These are phyloP conservation scores for Stegana nigrithorax DNA, from an alignment of 2,888 invertebrate genomes.

Conservation along the genomic window DNA sequence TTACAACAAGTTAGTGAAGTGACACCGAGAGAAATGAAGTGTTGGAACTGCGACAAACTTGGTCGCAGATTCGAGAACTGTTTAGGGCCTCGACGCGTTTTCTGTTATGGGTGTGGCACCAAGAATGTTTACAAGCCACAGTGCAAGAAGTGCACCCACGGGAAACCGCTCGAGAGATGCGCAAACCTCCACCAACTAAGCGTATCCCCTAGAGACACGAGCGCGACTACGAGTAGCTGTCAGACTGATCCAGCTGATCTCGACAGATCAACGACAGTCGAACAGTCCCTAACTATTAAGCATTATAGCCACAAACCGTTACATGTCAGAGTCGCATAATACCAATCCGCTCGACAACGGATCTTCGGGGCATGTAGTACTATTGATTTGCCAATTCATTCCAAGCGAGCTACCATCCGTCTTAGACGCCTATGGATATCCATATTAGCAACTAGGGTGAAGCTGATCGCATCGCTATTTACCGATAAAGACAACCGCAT, in stretches of 20 bases:
- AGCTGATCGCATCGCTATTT: no score
- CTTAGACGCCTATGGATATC: no score
- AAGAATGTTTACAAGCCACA: no score
- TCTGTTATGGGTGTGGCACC: no score
- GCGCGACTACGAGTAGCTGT: background rate
- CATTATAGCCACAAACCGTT: background rate
- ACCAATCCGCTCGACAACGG: background rate
- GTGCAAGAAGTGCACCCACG: background rate
- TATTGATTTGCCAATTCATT: background rate
- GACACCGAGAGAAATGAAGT: no score
- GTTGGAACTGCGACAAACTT: no score
- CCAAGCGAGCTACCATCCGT: background rate
- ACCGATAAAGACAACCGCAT: no score
- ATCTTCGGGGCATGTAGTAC: background rate
- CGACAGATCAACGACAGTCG: background rate
- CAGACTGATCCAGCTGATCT: background rate
- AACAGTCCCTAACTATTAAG: background rate
- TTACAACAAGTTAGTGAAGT: no score
- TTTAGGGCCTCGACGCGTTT: no score
- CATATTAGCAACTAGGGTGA: no score
- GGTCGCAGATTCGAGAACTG: no score
- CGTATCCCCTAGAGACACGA: background rate
- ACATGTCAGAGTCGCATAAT: background rate
- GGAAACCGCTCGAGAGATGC: background rate
- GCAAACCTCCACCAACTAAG: background rate